These are phyloP conservation scores for Plemyria rubiginata DNA, from an alignment of 2,888 invertebrate genomes.

Conservation along the genomic window DNA sequence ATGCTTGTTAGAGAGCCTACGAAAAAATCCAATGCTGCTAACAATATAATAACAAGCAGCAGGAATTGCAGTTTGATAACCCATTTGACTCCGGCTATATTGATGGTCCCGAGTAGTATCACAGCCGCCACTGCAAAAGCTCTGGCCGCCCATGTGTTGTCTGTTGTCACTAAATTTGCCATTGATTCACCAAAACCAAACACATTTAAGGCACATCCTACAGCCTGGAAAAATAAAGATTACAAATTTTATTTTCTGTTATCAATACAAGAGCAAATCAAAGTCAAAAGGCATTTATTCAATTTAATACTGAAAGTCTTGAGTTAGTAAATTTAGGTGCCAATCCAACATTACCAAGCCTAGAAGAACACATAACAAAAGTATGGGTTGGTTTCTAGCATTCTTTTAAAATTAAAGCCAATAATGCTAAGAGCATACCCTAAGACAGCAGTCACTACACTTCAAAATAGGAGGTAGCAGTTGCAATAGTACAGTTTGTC, in stretches of 20 bases:
- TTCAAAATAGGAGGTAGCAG: no score
- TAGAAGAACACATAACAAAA: no score
- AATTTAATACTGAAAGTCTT: no score
- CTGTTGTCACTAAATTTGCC: constrained; percentile 91
- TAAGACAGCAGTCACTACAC: no score
- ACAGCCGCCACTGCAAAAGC: constrained; percentile 95
- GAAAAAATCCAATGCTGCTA: constrained; percentile 96
- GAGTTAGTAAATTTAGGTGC: no score
- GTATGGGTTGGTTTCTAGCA: no score
- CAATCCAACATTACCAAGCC: no score
- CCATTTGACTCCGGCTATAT: constrained; percentile 99
- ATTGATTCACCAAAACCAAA: constrained; percentile 99
- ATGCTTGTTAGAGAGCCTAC: constrained; percentile 94
- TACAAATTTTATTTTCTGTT: not conserved
- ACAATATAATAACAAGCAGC: constrained; percentile 92
- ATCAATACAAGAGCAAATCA: not conserved
- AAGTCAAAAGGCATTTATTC: no score
- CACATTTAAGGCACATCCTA: constrained; percentile 97
- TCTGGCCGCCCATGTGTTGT: constrained; percentile 92
- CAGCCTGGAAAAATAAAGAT: constrained; percentile 87
- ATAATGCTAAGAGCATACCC: no score
- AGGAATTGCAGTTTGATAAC: constrained; percentile 97
- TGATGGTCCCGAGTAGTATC: constrained; percentile 93
- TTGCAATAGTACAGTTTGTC: no score
- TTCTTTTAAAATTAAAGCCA: no score